Evolutionary conservation across 2,113 vertebrate species (phyloP), one percentile per base, ranked within the genome.

Genomic region (Neodontobutis hainanensis): DNA sequence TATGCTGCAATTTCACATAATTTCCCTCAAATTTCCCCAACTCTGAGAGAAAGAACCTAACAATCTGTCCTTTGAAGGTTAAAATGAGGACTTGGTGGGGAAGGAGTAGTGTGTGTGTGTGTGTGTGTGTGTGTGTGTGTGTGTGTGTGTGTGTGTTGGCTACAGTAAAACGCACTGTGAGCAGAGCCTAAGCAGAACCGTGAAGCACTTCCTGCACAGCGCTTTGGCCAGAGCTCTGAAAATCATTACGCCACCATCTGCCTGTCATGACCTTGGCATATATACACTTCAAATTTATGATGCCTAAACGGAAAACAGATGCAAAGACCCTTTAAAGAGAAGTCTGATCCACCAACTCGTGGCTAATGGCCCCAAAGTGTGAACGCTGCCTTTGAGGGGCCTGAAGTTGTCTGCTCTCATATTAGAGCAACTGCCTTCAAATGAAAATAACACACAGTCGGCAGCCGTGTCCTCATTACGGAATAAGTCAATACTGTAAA

Each of bases 181-280:
- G 64, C 11, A 36, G 77, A 84, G 72, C 32, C 65, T 81, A 49
- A 76, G 38, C 78, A 82, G 80, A 70, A 68, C 71, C 27, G 6
- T 52, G 52, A 55, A 15, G 43, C 36, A 36, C 70, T 85, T 84
- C 83, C 82, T 79, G 68, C 71, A 61, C 57, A 32, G 6, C 59
- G 48, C 75, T 56, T 69, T 56, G 73, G 73, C 75, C 61, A 12
- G 0, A 8, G 68, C 58, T 72, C 85, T 85, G 77, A 87, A 84
- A 87, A 83, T 78, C 81, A 81, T 84, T 90, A 90, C 36, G 34
- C 64, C 86, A 71, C 86, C 85, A 87, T 87, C 83, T 85, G 85
- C 84, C 81, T 78, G 81, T 85, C 80, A 67, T 5, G 83, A 78
- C 81, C 82, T 81, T 83, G 85, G 85, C 73, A 66, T 71, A 83